Percentiles rank a stretch among this genome's conserved stretches.
Conservation (phyloP, 2,113 vertebrate genomes). For the Rhabdornis inornatus region DNA sequence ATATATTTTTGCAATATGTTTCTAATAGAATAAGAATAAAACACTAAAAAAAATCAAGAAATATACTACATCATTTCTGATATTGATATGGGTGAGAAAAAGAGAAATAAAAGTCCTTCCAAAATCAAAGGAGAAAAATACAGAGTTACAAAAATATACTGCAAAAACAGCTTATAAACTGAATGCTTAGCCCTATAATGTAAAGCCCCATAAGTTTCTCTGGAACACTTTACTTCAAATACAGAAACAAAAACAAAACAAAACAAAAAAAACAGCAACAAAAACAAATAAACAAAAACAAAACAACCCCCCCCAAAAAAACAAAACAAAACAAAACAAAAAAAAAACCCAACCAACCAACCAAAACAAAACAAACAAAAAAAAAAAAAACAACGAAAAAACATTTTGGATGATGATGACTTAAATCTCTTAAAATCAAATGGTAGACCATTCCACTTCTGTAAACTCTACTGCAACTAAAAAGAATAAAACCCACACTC, state of each 20-base stretch:
- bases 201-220: not conserved
- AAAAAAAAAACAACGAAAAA: not conserved
- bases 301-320: not conserved
- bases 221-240: not conserved
- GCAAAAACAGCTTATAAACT: not conserved
- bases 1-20: not conserved
- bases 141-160: not conserved
- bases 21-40: not conserved
- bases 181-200: not conserved
- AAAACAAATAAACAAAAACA: not conserved
- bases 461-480: not conserved
- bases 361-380: not conserved
- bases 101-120: not conserved
- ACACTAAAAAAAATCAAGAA: not conserved
- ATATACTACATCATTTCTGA: not conserved
- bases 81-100: not conserved
- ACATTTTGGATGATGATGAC: not conserved
- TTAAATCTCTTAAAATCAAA: not conserved
- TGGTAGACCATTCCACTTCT: not conserved
- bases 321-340: not conserved
- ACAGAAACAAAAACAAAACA: not conserved
- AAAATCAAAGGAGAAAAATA: not conserved
- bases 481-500: not conserved
- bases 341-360: not conserved
- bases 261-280: too few relatives aligned